A percentile compares a stretch with the other conserved stretches of the same genome.
These are phyloP conservation scores for Nycticebus coucang DNA, from an alignment of 2,113 vertebrate genomes.

Conservation along the genomic window DNA sequence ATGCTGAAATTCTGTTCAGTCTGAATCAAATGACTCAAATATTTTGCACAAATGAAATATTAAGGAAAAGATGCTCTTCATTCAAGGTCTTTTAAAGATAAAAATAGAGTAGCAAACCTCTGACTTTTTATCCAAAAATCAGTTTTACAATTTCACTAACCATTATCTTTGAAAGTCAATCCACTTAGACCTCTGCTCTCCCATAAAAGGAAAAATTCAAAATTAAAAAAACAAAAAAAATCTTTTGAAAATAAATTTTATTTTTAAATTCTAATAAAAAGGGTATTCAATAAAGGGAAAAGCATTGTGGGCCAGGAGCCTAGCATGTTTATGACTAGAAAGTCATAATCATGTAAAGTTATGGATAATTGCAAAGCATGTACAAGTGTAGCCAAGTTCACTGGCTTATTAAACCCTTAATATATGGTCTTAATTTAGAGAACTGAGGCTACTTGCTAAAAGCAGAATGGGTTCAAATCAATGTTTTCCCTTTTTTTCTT, in stretches of 20 bases:
- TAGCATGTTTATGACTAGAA: background rate
- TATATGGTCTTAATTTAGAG: background rate
- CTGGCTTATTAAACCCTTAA: background rate
- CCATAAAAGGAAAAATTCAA: background rate
- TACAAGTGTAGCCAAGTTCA: background rate
- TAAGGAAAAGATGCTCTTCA: background rate
- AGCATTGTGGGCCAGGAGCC: fast-evolving
- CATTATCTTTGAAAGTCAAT: background rate
- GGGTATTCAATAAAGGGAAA: background rate
- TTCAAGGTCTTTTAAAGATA: background rate
- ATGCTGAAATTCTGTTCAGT: background rate
- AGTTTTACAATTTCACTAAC: background rate
- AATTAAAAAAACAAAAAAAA: background rate
- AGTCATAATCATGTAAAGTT: background rate
- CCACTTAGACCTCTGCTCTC: background rate
- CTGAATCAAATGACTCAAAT: background rate
- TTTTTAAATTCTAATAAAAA: background rate
- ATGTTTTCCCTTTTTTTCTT: background rate
- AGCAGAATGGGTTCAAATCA: background rate
- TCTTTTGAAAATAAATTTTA: background rate
- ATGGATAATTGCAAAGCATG: background rate
- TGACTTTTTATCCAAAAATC: background rate
- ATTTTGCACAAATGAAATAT: background rate
- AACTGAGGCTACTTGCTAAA: background rate
- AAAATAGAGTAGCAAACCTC: background rate